Conservation (phyloP, 2,888 invertebrate species). For the Hylaea fasciaria region DNA sequence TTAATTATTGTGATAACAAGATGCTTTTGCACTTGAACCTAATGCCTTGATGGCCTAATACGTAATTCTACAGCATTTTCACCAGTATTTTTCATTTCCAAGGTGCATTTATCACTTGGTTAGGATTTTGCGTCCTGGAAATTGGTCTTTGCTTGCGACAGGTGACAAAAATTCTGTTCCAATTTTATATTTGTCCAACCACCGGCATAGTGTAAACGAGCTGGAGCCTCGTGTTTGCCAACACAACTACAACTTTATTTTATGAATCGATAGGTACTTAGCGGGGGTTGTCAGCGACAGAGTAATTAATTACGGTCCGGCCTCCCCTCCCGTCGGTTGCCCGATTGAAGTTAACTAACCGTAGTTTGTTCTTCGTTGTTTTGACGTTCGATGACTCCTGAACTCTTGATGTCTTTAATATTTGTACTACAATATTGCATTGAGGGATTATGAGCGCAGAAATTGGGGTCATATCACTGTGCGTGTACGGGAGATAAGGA, state of each 20-base stretch:
- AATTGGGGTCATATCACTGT: not conserved
- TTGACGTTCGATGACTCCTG: slow-evolving; percentile 61
- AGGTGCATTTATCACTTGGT: too few relatives aligned
- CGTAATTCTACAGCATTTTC: too few relatives aligned
- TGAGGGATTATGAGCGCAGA: not conserved
- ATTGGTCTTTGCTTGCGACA: too few relatives aligned
- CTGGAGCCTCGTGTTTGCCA: too few relatives aligned
- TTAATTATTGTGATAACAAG: too few relatives aligned
- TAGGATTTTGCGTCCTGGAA: too few relatives aligned
- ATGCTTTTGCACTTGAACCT: too few relatives aligned
- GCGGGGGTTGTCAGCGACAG: slow-evolving; percentile 75
- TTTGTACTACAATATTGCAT: not conserved
- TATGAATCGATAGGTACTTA: slow-evolving; percentile 67
- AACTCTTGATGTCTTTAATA: slow-evolving; percentile 7
- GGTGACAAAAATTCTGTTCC: too few relatives aligned
- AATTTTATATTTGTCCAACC: too few relatives aligned
- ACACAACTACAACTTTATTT: slow-evolving; percentile 56
- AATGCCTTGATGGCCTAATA: too few relatives aligned
- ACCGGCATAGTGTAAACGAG: slow-evolving; percentile 7
- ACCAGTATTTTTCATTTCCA: too few relatives aligned
- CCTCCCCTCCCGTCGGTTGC: slow-evolving; percentile 56
- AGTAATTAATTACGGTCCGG: slow-evolving; percentile 79
- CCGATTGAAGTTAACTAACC: slow-evolving; percentile 75
- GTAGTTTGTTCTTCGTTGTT: slow-evolving; percentile 64
- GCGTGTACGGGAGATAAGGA: too few relatives aligned